phyloP scores from a whole-genome alignment of 2,113 vertebrate genomes.

The Bos javanicus region DNA sequence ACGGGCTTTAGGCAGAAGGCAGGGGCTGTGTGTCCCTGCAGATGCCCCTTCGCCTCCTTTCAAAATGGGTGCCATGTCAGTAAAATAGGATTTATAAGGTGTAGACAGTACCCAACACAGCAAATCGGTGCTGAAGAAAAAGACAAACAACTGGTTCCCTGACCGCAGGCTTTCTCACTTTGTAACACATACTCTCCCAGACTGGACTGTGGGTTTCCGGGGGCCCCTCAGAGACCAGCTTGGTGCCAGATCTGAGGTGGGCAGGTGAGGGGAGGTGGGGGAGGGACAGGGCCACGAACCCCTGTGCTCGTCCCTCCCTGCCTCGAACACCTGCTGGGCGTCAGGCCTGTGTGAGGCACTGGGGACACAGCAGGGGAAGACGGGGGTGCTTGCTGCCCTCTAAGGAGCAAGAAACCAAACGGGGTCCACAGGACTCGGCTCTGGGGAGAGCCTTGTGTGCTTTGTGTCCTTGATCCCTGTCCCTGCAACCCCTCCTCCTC shows the following conservation, averaged over 20 bases:
- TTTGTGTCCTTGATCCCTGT: not conserved
- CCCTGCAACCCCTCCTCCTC: not conserved
- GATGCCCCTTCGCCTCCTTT: not conserved
- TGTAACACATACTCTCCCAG: not conserved
- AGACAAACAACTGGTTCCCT: not conserved
- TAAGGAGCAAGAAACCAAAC: not conserved
- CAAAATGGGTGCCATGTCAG: not conserved
- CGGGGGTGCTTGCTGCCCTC: not conserved
- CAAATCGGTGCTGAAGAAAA: not conserved
- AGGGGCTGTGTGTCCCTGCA: not conserved
- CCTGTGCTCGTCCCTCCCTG: not conserved
- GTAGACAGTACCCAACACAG: too few relatives aligned
- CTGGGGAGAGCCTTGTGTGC: rapidly evolving
- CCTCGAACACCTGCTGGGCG: not conserved
- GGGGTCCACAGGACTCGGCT: not conserved
- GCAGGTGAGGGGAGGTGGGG: not conserved
- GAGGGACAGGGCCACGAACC: too few relatives aligned
- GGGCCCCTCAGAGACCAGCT: not conserved
- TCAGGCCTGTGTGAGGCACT: not conserved
- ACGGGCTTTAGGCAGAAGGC: not conserved
- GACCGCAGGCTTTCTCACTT: not conserved
- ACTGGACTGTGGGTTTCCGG: not conserved
- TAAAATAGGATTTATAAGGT: not conserved
- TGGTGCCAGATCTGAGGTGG: not conserved
- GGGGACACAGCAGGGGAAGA: not conserved